Evolutionary conservation across 2,888 invertebrate species (phyloP).

Genomic region (Coleophora deauratella): DNA sequence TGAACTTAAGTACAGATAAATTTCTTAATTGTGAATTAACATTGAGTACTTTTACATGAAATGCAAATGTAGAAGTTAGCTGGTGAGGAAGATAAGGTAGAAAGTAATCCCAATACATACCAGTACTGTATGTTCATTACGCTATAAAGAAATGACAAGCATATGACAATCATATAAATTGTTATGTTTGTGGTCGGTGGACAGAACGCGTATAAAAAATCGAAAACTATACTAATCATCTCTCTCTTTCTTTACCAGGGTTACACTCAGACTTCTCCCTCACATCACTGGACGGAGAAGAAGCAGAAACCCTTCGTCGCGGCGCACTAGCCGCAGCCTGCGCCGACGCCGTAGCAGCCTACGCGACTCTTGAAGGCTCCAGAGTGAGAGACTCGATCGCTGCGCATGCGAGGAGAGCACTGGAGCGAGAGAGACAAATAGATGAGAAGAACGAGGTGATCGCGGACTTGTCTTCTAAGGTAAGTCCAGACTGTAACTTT

Average conservation of each 20-base stretch:
- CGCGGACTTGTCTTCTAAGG: conserved; percentile 86
- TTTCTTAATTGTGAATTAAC: no score
- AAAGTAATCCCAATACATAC: no score
- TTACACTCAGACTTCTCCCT: conserved; percentile 81
- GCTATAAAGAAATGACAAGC: no score
- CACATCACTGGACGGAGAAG: conserved; percentile 73
- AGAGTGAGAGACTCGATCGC: conserved; percentile 84
- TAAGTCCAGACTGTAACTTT: conserved; percentile 56
- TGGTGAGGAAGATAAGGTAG: no score
- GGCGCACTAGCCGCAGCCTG: conserved; percentile 81
- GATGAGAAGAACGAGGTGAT: conserved; percentile 86
- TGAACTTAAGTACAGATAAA: no score
- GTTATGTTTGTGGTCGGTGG: no score
- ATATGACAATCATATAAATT: no score
- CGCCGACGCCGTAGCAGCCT: conserved; percentile 82
- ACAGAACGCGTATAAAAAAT: no score
- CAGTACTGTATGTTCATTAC: no score
- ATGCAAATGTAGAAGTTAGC: no score
- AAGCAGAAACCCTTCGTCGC: conserved; percentile 71
- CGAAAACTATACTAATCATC: no score
- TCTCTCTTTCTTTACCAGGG: conserved; percentile 47
- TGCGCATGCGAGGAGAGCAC: conserved; percentile 81
- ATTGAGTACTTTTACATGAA: no score
- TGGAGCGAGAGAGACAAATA: conserved; percentile 86
- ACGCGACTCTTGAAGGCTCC: conserved; percentile 83